Base-by-base conservation (phyloP, 2,888 invertebrate species). In the Polydrusus cervinus region DNA sequence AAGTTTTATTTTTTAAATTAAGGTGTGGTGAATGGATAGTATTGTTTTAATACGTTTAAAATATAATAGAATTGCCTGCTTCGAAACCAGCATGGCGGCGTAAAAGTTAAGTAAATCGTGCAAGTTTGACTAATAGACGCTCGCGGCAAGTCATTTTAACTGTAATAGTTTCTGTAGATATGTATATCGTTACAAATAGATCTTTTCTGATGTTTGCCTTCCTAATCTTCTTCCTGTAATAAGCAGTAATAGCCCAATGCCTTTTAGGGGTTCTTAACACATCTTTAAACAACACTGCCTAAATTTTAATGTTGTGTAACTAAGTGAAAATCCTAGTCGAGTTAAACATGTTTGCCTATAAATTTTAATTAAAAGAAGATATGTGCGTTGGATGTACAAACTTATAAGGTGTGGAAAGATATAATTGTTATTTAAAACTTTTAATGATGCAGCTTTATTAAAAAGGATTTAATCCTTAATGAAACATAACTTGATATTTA, bases 401-500 rank as follows among this genome's bases (percentile, higher is more conserved):
- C 16, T 9, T 47, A 47, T 47, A 47, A 51, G 10, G 25, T 53
- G 53, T 13, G n/a, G 25, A 53, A 53, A 53, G 53, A 25, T 7
- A 25, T 53, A 53, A 53, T 51, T 20, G 20, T 51, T 51, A 51
- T 51, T 51, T 51, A 51, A 51, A 51, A 5, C 8, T 25, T 30
- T 53, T n/a, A 53, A 13, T 53, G 16, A 25, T 8, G n/a, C 6
- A 53, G 20, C 25, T 30, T 20, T 53, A 30, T 30, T 53, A 16
- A 20, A 13, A 51, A 25, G 10, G 20, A 20, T 51, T 51, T 20
- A 25, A 49, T 49, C 47, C 47, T 16, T 49, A 16, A 49, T 49
- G 47, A 16, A 3, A 49, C 47, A 47, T 47, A 49, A 49, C 13
- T 16, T 16, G 16, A 9, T 34, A 8, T 34, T 34, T 34, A 34